Percentiles rank a stretch among this genome's conserved stretches.
Conservation (phyloP, 2,888 invertebrate genomes). For the Meiosimyza decipiens region DNA sequence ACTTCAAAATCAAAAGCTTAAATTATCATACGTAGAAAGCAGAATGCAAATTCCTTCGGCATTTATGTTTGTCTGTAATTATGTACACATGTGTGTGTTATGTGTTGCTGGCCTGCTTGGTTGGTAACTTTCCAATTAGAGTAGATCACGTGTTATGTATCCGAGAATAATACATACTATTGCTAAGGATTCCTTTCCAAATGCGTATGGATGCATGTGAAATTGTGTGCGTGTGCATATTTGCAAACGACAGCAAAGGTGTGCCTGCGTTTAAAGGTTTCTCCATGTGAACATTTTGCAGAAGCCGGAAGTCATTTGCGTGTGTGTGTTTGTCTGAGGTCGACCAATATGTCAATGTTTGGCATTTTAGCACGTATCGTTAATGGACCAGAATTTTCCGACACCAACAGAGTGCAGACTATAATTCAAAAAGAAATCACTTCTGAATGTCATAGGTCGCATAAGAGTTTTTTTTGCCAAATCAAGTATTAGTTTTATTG, state of each 20-base stretch:
- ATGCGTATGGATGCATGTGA: background rate
- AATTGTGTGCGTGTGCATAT: background rate
- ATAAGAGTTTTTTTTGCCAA: no score
- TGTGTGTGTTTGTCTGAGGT: slow-evolving; percentile 15
- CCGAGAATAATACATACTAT: background rate
- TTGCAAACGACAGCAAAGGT: no score
- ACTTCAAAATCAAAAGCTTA: slow-evolving; percentile 4
- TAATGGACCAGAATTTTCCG: slow-evolving; percentile 48
- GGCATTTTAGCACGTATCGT: slow-evolving; percentile 55
- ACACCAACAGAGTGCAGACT: background rate
- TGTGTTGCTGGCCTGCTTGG: background rate
- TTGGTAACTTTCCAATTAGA: slow-evolving; percentile 17
- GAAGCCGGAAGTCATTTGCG: slow-evolving; percentile 19
- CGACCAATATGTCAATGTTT: slow-evolving; percentile 44
- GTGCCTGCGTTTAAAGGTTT: no score
- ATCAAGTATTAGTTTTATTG: no score
- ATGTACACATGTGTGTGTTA: background rate
- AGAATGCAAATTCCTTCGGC: slow-evolving; percentile 22
- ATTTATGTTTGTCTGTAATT: background rate
- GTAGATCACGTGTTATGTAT: slow-evolving; percentile 23
- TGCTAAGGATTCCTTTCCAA: background rate
- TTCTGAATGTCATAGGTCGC: no score
- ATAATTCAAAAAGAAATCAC: background rate
- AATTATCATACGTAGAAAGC: slow-evolving; percentile 10
- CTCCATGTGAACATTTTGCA: background rate